A percentile compares a stretch with the other conserved stretches of the same genome.
Evolutionary conservation across 2,888 invertebrate genomes (phyloP).

Genomic region (Lottia scabra): DNA sequence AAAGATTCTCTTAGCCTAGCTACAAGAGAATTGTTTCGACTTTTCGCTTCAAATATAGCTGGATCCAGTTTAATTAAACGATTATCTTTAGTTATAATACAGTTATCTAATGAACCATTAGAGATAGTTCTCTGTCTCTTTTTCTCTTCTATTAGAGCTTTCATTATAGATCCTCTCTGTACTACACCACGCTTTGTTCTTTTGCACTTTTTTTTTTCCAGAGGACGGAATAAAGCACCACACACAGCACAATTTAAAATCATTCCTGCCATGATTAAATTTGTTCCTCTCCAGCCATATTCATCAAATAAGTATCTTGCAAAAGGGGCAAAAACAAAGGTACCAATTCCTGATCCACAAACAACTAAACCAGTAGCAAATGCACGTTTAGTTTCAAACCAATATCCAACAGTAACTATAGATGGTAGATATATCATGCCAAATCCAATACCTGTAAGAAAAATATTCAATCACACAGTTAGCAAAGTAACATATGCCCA

Average conservation of each 20-base stretch:
- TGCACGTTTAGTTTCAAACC: constrained; percentile 95
- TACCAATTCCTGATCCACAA: constrained; percentile 95
- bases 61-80: constrained; percentile 59
- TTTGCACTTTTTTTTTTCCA: constrained; percentile 70
- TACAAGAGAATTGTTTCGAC: constrained; percentile 53
- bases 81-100: constrained; percentile 67
- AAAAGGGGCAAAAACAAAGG: constrained; percentile 86
- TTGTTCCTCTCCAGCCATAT: constrained; percentile 78
- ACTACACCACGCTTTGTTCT: neutral
- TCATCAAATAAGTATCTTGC: constrained; percentile 43
- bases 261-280: constrained; percentile 84
- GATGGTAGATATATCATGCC: constrained; percentile 95
- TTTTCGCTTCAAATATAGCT: constrained; percentile 45
- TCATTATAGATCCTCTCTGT: constrained; percentile 63
- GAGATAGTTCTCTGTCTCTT: constrained; percentile 66
- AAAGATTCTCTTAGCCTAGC: constrained; percentile 53
- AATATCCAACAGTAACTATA: constrained; percentile 93
- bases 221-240: constrained; percentile 86
- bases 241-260: constrained; percentile 82
- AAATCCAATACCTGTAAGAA: constrained; percentile 77
- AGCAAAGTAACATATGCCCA: too few species aligned
- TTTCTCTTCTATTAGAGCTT: constrained; percentile 66
- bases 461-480: neutral
- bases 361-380: constrained; percentile 95
- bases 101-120: constrained; percentile 66